These are phyloP conservation scores for Camelus dromedarius DNA, from an alignment of 2,113 vertebrate species.

Conservation along the genomic window DNA sequence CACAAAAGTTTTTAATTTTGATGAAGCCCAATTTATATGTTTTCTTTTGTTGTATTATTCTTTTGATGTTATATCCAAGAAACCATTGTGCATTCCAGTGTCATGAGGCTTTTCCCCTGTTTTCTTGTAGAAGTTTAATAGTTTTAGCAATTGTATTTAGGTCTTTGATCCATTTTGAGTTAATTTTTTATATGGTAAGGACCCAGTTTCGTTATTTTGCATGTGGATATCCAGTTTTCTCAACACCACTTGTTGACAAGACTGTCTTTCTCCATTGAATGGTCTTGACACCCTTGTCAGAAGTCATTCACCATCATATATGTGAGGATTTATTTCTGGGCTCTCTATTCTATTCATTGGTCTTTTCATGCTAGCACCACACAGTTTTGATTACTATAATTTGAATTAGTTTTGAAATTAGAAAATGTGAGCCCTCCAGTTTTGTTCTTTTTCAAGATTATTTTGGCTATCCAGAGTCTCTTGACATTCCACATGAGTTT, in stretches of 20 bases:
- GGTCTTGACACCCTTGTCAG: background rate
- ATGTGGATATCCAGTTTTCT: background rate
- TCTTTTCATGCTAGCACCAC: background rate
- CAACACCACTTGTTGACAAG: background rate
- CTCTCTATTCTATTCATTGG: background rate
- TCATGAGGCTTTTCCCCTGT: background rate
- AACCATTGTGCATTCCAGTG: background rate
- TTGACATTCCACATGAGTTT: background rate
- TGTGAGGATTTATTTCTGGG: background rate
- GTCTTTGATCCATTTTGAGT: background rate
- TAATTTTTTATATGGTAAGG: background rate
- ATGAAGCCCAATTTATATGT: background rate
- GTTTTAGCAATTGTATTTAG: background rate
- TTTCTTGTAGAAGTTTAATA: background rate
- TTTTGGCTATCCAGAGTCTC: background rate
- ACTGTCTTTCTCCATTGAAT: background rate
- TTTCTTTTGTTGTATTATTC: background rate
- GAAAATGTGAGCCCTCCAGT: background rate
- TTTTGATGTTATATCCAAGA: background rate
- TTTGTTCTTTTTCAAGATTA: background rate
- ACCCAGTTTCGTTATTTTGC: background rate
- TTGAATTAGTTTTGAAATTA: conserved; percentile 6
- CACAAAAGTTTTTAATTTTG: background rate
- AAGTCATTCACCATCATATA: background rate
- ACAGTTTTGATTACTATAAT: background rate